Percentiles rank a stretch among this genome's conserved stretches.
These are phyloP conservation scores for Abrostola triplasia DNA, from an alignment of 2,888 invertebrate genomes.

Conservation along the genomic window DNA sequence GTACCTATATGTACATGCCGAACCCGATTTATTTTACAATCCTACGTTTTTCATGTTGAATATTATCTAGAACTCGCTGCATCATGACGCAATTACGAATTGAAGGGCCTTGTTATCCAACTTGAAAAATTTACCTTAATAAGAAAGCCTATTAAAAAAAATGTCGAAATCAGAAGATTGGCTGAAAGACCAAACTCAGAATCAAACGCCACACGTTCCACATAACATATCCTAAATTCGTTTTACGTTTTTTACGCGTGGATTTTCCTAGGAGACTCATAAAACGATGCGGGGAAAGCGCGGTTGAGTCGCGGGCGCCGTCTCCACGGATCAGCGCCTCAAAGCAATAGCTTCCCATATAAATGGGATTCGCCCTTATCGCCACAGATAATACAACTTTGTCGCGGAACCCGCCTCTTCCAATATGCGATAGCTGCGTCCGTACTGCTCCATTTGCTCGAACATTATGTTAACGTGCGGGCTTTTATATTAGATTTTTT, in stretches of 20 bases:
- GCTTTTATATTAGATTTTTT: conserved; percentile 71
- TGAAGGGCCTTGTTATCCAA: too few species aligned
- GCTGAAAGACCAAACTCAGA: conserved; percentile 12
- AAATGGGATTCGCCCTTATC: conserved; percentile 71
- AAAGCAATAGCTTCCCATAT: conserved; percentile 54
- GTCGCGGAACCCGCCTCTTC: conserved; percentile 74
- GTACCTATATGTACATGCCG: too few species aligned
- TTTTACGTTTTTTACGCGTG: conserved; percentile 46
- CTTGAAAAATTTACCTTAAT: too few species aligned
- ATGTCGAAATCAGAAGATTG: too few species aligned
- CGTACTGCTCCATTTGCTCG: conserved; percentile 76
- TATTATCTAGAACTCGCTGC: neutral
- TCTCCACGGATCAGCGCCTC: conserved; percentile 57
- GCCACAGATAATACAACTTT: conserved; percentile 83
- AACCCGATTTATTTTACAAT: conserved; percentile 1
- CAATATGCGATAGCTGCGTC: conserved; percentile 72
- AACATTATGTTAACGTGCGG: conserved; percentile 81
- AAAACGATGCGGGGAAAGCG: conserved; percentile 77
- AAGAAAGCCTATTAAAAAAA: too few species aligned
- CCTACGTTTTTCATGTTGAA: neutral
- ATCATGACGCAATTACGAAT: too few species aligned
- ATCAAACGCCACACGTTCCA: conserved; percentile 33
- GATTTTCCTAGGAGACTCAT: conserved; percentile 71
- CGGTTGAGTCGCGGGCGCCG: conserved; percentile 77
- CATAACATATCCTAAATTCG: conserved; percentile 34